Evolutionary conservation across 35 echinoderm and acorn worm genomes (phyloP).

Genomic region (Patiria miniata): DNA sequence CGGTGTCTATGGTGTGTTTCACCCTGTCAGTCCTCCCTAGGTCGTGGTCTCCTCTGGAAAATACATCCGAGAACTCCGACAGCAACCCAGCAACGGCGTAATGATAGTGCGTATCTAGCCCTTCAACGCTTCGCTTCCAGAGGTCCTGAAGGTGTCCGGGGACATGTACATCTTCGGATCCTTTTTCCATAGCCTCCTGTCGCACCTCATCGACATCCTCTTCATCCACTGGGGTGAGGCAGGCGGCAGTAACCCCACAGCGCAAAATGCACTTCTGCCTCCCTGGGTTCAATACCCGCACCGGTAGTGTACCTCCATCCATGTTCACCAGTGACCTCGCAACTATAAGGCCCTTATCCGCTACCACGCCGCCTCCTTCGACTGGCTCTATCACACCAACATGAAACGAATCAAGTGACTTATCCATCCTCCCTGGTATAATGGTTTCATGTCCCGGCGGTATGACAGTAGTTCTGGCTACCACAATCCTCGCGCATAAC

Average conservation of each 20-base stretch:
- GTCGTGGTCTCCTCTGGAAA: no score
- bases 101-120: no score
- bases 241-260: not conserved
- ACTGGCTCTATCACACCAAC: conserved; percentile 4
- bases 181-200: not conserved
- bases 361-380: not conserved
- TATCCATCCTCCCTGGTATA: not conserved
- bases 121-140: no score
- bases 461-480: no score
- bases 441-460: not conserved
- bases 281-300: no score
- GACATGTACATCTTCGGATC: not conserved
- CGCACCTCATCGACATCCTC: not conserved
- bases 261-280: not conserved
- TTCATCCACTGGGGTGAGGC: not conserved
- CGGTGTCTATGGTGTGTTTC: no score
- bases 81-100: no score
- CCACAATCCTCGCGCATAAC: conserved; percentile 3
- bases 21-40: no score
- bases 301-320: no score
- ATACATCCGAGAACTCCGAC: no score
- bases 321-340: no score
- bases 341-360: conserved; percentile 8
- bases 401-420: not conserved
- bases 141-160: conserved; percentile 45